Evolutionary conservation across 2,113 vertebrate species (phyloP), one percentile per base, ranked within the genome.

Genomic region (Procavia capensis): DNA sequence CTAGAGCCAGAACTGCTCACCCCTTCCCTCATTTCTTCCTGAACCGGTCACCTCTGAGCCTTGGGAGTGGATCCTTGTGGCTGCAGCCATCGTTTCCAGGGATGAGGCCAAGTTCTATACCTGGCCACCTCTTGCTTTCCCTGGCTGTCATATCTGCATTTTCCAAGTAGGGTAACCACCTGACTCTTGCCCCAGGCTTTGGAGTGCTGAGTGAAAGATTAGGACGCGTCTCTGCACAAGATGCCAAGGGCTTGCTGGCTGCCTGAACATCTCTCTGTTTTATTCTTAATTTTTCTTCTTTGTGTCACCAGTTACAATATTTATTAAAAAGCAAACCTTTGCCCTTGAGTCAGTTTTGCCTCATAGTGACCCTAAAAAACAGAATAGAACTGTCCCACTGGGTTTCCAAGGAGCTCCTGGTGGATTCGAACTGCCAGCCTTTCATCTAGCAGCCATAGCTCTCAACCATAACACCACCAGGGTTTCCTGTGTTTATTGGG

Each of bases 401-500:
- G n/a, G n/a, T n/a, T n/a, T n/a, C n/a, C n/a, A n/a, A n/a, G n/a
- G n/a, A n/a, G n/a, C n/a, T n/a, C n/a, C n/a, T n/a, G n/a, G n/a
- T n/a, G n/a, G n/a, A n/a, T n/a, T n/a, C n/a, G n/a, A n/a, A n/a
- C n/a, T n/a, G n/a, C n/a, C n/a, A n/a, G n/a, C n/a, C n/a, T n/a
- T n/a, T n/a, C n/a, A n/a, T n/a, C n/a, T n/a, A n/a, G n/a, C n/a
- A n/a, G n/a, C n/a, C n/a, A n/a, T n/a, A n/a, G n/a, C n/a, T n/a
- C n/a, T n/a, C n/a, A n/a, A n/a, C n/a, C n/a, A n/a, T n/a, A n/a
- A n/a, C n/a, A n/a, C n/a, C n/a, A n/a, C n/a, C n/a, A n/a, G n/a
- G n/a, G n/a, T n/a, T n/a, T n/a, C n/a, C n/a, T n/a, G n/a, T n/a
- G 92, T 81, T 81, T 81, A 29, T 92, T 86, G 81, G 87, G 94